Percentiles rank a stretch among this genome's conserved stretches.
These are phyloP conservation scores for Pemphredon lugubris DNA, from an alignment of 2,888 invertebrate species.

Conservation along the genomic window DNA sequence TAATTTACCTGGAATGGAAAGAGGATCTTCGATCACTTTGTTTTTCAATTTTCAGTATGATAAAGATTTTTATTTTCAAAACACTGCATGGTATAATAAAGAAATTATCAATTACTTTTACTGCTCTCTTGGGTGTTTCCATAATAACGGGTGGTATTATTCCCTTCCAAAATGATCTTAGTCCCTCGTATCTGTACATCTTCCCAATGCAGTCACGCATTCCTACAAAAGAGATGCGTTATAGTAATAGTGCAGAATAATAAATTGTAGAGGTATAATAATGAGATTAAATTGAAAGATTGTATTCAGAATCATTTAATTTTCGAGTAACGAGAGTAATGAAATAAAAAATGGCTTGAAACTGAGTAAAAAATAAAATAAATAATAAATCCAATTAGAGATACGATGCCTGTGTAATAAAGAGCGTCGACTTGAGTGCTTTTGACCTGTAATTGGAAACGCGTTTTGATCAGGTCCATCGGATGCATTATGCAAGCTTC, in stretches of 20 bases:
- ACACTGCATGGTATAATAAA: slow-evolving; percentile 3
- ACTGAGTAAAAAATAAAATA: background rate
- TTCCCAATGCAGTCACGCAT: slow-evolving; percentile 93
- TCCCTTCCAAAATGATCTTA: slow-evolving; percentile 95
- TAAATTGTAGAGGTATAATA: too few relatives aligned
- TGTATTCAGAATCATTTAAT: too few relatives aligned
- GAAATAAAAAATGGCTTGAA: too few relatives aligned
- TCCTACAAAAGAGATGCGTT: slow-evolving; percentile 82
- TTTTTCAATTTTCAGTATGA: too few relatives aligned
- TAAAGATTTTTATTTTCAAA: too few relatives aligned
- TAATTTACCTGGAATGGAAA: background rate
- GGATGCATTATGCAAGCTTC: slow-evolving; percentile 99
- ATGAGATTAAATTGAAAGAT: too few relatives aligned
- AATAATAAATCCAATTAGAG: background rate
- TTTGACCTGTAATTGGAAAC: slow-evolving; percentile 89
- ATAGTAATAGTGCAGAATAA: too few relatives aligned
- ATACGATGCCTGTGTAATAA: slow-evolving; percentile 78
- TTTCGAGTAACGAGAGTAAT: too few relatives aligned
- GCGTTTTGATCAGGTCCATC: slow-evolving; percentile 95
- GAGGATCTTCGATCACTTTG: background rate
- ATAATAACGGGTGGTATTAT: slow-evolving; percentile 95
- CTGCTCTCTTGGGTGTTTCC: slow-evolving; percentile 96
- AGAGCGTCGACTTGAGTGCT: slow-evolving; percentile 72
- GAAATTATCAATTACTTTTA: slow-evolving; percentile 84
- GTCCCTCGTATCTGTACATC: slow-evolving; percentile 93